Conservation (phyloP, 2,797 vertebrate species). For the Tenualosa thibaudeaui region DNA sequence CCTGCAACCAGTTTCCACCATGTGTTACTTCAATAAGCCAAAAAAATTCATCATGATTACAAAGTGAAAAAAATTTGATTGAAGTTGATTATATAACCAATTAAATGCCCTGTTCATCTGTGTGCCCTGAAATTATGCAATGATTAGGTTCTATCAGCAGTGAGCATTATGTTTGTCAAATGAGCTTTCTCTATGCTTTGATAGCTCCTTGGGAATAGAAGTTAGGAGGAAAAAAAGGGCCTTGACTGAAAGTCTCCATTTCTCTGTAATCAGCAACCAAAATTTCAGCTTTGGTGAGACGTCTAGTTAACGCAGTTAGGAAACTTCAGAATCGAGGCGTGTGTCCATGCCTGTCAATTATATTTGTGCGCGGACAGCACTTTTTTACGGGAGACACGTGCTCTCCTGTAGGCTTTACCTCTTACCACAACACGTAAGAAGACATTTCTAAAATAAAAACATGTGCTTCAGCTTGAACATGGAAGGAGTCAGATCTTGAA, state of each 20-base stretch:
- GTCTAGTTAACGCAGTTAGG: conserved; percentile 1
- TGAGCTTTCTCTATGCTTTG: not conserved
- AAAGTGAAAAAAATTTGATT: not conserved
- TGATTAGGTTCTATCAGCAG: too few species aligned
- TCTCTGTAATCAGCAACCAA: not conserved
- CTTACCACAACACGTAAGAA: not conserved
- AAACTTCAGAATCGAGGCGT: not conserved
- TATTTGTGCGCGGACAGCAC: not conserved
- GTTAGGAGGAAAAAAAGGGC: not conserved
- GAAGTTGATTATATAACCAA: not conserved
- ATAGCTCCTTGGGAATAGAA: not conserved
- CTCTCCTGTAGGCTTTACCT: not conserved
- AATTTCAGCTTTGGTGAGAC: not conserved
- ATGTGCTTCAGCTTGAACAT: not conserved
- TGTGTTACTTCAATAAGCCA: too few species aligned
- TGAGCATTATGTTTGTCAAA: too few species aligned
- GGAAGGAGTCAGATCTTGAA: not conserved
- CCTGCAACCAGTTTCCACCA: not conserved
- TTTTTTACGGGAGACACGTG: not conserved
- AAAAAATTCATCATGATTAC: not conserved
- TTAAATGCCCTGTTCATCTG: not conserved
- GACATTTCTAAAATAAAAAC: not conserved
- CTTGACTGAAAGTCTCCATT: not conserved
- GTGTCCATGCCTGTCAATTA: not conserved
- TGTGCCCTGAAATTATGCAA: not conserved